These are phyloP conservation scores for Balaeniceps rex DNA, from an alignment of 2,113 vertebrate species.

Conservation along the genomic window DNA sequence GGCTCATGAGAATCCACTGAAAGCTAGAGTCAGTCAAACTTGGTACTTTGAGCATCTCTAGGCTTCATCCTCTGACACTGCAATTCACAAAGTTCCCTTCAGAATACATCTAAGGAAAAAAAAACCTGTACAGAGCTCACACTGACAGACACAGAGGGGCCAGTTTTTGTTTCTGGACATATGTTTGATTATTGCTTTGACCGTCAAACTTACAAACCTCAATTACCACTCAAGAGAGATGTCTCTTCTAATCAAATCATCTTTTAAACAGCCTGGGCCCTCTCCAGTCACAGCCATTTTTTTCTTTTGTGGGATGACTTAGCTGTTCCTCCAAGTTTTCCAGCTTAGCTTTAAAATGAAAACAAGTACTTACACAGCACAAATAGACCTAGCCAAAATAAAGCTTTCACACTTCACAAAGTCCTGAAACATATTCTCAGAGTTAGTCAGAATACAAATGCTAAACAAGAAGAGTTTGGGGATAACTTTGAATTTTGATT, in stretches of 20 bases:
- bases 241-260: neutral
- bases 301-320: neutral
- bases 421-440: neutral
- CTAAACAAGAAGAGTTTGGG: neutral
- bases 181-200: slow-evolving; percentile 10
- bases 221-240: neutral
- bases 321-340: neutral
- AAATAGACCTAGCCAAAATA: neutral
- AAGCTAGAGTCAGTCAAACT: neutral
- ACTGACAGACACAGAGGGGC: neutral
- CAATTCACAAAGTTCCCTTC: neutral
- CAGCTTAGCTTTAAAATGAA: neutral
- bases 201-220: neutral
- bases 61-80: neutral
- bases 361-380: neutral
- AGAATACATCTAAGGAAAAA: neutral
- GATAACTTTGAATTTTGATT: neutral
- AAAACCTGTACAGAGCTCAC: neutral
- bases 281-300: neutral
- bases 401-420: neutral
- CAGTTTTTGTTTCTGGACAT: neutral
- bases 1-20: neutral
- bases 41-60: neutral
- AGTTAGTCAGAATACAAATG: neutral
- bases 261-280: neutral